Evolutionary conservation across 1,140 invertebrate species (phyloP).

Genomic region (Rhynchophorus ferrugineus): DNA sequence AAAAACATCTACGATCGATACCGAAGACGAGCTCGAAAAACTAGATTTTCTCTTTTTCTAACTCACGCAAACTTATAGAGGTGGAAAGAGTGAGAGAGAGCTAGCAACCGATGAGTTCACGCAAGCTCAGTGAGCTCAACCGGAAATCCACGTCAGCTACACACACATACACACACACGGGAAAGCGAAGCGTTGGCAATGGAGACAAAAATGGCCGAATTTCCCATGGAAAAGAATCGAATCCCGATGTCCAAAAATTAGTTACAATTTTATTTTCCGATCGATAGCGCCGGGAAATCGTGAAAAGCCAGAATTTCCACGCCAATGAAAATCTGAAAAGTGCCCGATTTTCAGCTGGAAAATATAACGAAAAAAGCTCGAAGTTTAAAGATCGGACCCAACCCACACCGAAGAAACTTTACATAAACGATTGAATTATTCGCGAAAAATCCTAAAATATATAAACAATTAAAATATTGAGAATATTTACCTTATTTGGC

Average conservation of each 20-base stretch:
- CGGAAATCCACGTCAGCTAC: conserved; percentile 27
- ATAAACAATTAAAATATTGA: background rate
- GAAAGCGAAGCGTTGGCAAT: conserved; percentile 36
- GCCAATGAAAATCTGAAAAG: too few species aligned
- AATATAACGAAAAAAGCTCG: background rate
- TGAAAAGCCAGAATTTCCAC: too few species aligned
- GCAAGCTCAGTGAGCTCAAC: conserved; percentile 24
- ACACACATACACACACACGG: conserved; percentile 6
- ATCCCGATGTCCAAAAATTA: conserved; percentile 10
- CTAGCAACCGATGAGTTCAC: conserved; percentile 7
- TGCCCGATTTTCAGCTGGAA: too few species aligned
- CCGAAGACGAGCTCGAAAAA: background rate
- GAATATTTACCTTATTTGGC: conserved; percentile 41
- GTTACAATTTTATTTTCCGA: background rate
- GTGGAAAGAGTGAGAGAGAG: background rate
- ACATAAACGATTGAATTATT: conserved; percentile 3
- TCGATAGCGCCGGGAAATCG: conserved; percentile 7
- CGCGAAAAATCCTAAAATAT: conserved; percentile 2
- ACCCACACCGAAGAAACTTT: conserved; percentile 7
- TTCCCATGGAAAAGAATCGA: conserved; percentile 39
- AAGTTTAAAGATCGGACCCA: background rate
- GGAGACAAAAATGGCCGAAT: conserved; percentile 38
- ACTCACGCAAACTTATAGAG: conserved; percentile 4
- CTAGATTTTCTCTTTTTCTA: conserved; percentile 9
- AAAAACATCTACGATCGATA: background rate